Evolutionary conservation across 2,113 vertebrate species (phyloP).

Genomic region (Rhadina sibilatrix): DNA sequence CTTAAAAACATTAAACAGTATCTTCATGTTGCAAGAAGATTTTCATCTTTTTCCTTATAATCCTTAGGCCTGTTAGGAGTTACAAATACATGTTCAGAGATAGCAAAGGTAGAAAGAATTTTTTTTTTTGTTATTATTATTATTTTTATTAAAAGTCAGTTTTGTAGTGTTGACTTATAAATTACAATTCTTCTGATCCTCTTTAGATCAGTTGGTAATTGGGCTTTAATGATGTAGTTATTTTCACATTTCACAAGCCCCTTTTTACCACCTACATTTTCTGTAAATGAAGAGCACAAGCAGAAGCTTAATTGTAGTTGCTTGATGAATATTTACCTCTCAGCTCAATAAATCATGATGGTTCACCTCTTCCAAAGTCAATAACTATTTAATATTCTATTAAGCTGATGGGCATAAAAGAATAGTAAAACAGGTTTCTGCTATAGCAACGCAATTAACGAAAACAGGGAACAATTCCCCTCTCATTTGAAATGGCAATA

Average conservation of each 20-base stretch:
- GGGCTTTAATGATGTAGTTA: not conserved
- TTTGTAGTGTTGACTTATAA: not conserved
- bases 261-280: not conserved
- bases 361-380: conserved; percentile 49
- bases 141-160: not conserved
- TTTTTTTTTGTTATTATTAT: not conserved
- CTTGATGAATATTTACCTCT: conserved; percentile 46
- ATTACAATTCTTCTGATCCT: not conserved
- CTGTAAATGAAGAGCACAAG: conserved; percentile 13
- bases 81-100: not conserved
- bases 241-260: not conserved
- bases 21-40: not conserved
- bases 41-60: not conserved
- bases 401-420: conserved; percentile 32
- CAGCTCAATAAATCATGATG: conserved; percentile 40
- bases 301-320: not conserved
- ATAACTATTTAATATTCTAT: conserved; percentile 57
- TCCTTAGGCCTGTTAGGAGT: not conserved
- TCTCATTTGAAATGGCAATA: conserved; percentile 10
- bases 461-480: not conserved
- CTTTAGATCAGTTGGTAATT: not conserved
- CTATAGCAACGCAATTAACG: not conserved
- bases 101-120: not conserved
- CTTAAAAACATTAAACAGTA: not conserved
- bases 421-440: not conserved